Conservation (phyloP, 2,888 invertebrate genomes). For the Noctua fimbriata region DNA sequence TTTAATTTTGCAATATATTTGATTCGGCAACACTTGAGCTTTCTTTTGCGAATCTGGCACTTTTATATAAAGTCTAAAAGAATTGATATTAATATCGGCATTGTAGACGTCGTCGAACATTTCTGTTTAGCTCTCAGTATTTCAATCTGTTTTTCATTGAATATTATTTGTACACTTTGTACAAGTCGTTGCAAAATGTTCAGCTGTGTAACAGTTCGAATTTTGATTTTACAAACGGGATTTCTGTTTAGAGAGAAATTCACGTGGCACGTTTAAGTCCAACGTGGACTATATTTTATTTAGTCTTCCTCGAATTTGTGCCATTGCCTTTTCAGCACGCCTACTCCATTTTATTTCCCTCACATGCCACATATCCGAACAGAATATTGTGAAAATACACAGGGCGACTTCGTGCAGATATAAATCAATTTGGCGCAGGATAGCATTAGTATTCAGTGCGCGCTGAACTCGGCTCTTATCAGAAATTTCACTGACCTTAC, state of each 20-base stretch:
- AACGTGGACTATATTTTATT: constrained; percentile 32
- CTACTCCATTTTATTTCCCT: constrained; percentile 44
- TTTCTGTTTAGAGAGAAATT: constrained; percentile 23
- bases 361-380: constrained; percentile 49
- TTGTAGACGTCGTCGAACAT: constrained; percentile 22
- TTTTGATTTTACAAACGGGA: constrained; percentile 31
- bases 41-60: constrained; percentile 33
- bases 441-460: constrained; percentile 73
- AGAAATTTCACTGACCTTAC: constrained; percentile 69
- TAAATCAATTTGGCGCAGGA: constrained; percentile 73
- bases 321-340: constrained; percentile 15
- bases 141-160: constrained; percentile 36
- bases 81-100: constrained; percentile 53
- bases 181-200: constrained; percentile 4
- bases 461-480: constrained; percentile 58
- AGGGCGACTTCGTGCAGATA: constrained; percentile 63
- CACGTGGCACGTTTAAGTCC: neutral
- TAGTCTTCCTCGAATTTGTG: constrained; percentile 32
- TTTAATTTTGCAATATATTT: constrained; percentile 59
- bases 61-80: constrained; percentile 55
- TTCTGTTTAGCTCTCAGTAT: constrained; percentile 31
- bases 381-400: constrained; percentile 66
- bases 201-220: neutral
- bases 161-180: constrained; percentile 23
- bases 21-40: constrained; percentile 43